Base-by-base conservation (phyloP, 92 coral and sea anemone species). In the Siderastrea radians region DNA sequence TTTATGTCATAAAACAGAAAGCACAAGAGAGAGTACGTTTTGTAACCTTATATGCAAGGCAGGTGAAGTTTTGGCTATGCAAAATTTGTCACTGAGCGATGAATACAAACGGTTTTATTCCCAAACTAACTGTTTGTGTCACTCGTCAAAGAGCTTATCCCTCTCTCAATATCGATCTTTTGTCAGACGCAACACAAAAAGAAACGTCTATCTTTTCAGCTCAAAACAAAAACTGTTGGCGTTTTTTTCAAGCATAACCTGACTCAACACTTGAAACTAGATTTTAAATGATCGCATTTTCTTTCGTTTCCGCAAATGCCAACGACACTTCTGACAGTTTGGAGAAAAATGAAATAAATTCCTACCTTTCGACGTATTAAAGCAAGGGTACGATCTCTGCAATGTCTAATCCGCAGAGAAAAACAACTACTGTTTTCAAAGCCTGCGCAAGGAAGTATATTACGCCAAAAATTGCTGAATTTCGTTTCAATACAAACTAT, bases 1-100 rank as follows among this genome's bases (percentile, higher is more conserved):
- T 84, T 74, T 54, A 51, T 71, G 68, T 54, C 57, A 45, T 52
- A 74, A 84, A 73, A 61, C 74, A 60, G 87, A 74, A 84, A 68
- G 77, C 63, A 74, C 73, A 75, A 63, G 81, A 17, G 63, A 50
- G 9, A 84, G 49, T 52, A 55, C 74, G 80, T 73, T 38, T 15
- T 84, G 87, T 60, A 84, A 84, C 80, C 69, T 50, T 26, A 84
- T 74, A 73, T 53, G 38, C 62, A 43, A 16, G 46, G 15, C 87
- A 84, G 87, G 87, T 83, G 87, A 64, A 69, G 61, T 61, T 19
- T 26, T 44, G 46, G 68, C 77, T 46, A 1, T 77, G 72, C 59
- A 49, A 78, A 53, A 61, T 17, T 57, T 53, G 77, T 81, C 55
- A 44, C 59, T 7, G 14, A 51, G 17, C 77, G n/a, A 49, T 49